A percentile compares a stretch with the other conserved stretches of the same genome.
Evolutionary conservation across 2,888 invertebrate genomes (phyloP).

Genomic region (Caradrina clavipalpis): DNA sequence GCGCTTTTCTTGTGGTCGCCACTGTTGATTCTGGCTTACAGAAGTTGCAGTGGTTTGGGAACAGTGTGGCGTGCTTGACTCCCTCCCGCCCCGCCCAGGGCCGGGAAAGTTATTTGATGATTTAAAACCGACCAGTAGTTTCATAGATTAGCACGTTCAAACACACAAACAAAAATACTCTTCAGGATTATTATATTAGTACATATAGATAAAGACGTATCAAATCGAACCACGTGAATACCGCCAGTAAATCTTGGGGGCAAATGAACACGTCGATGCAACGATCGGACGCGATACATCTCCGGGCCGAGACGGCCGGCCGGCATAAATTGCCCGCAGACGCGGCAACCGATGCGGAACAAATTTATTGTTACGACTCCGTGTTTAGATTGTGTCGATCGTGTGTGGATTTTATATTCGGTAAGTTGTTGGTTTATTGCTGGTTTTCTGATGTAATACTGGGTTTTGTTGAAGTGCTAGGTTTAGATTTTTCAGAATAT

Average conservation of each 20-base stretch:
- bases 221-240: constrained; percentile 64
- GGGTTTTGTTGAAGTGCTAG: too few species aligned
- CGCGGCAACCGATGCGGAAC: constrained; percentile 77
- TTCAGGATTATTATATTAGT: too few species aligned
- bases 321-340: constrained; percentile 80
- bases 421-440: constrained; percentile 32
- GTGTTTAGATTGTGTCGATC: constrained; percentile 62
- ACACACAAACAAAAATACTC: too few species aligned
- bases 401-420: constrained; percentile 57
- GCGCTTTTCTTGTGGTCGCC: too few species aligned
- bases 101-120: too few species aligned
- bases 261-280: constrained; percentile 83
- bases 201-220: constrained; percentile 48
- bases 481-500: too few species aligned
- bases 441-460: neutral
- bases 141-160: too few species aligned
- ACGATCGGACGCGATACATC: constrained; percentile 84
- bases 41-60: too few species aligned
- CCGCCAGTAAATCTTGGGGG: constrained; percentile 75
- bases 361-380: constrained; percentile 71
- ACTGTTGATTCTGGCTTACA: too few species aligned
- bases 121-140: too few species aligned
- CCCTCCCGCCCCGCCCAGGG: too few species aligned
- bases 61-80: too few species aligned
- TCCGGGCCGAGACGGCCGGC: constrained; percentile 71